Percentiles rank a stretch among this genome's conserved stretches.
phyloP scores from a whole-genome alignment of 2,888 invertebrate species.

The Tortricodes alternella region DNA sequence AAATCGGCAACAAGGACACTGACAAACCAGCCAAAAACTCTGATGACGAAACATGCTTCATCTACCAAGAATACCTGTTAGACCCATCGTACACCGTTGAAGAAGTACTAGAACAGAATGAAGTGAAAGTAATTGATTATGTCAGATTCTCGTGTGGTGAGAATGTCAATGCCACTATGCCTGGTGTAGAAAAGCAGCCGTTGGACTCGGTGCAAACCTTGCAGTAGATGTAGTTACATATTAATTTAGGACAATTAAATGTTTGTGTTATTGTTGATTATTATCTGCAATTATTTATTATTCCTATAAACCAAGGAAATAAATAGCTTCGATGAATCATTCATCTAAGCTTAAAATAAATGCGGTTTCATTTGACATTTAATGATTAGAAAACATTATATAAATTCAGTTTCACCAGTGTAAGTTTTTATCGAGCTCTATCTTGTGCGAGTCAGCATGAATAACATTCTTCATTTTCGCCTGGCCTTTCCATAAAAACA shows the following conservation, averaged over 20 bases:
- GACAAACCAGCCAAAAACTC: constrained; percentile 85
- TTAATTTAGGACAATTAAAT: no score
- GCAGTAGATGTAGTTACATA: constrained; percentile 67
- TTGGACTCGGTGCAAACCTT: constrained; percentile 85
- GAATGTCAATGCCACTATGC: constrained; percentile 60
- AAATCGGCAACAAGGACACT: constrained; percentile 85
- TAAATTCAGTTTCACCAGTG: constrained; percentile 28
- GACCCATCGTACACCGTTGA: constrained; percentile 89
- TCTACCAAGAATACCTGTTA: constrained; percentile 93
- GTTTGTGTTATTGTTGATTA: no score
- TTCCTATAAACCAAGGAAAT: no score
- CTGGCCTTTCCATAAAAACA: constrained; percentile 84
- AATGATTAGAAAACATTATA: constrained; percentile 1
- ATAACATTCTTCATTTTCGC: constrained; percentile 59
- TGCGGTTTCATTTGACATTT: constrained; percentile 1
- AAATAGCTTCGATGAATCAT: neutral
- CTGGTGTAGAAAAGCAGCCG: constrained; percentile 76
- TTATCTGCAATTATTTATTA: no score
- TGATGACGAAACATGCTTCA: constrained; percentile 90
- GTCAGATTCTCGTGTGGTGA: constrained; percentile 95
- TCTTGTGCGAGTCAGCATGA: constrained; percentile 54
- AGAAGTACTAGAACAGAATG: constrained; percentile 86
- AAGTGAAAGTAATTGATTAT: constrained; percentile 89
- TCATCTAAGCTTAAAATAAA: neutral
- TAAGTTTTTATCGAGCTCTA: constrained; percentile 39